A percentile compares a stretch with the other conserved stretches of the same genome.
Conservation (phyloP, 2,797 vertebrate species). For the Amphiprion clarkii region DNA sequence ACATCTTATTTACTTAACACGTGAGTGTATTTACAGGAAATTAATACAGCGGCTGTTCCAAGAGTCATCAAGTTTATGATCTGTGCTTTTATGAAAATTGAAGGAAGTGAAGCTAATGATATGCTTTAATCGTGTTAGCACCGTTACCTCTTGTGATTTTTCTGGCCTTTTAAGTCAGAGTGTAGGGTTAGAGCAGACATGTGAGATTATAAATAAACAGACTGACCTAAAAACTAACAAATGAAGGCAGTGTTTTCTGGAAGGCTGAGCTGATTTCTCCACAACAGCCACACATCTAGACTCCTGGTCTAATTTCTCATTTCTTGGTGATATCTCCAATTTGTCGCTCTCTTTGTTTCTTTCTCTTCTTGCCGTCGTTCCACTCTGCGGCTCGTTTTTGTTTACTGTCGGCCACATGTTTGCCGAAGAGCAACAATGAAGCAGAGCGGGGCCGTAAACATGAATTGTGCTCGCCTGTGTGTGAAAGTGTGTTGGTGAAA, state of each 20-base stretch:
- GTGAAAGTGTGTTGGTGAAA: conserved; percentile 55
- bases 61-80: conserved; percentile 2
- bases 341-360: conserved; percentile 47
- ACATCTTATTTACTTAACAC: not conserved
- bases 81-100: conserved; percentile 15
- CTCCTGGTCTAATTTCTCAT: conserved; percentile 16
- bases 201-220: conserved; percentile 60
- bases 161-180: conserved; percentile 6
- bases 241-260: conserved; percentile 33
- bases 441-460: conserved; percentile 51
- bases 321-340: conserved; percentile 14
- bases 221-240: conserved; percentile 41
- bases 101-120: conserved; percentile 22
- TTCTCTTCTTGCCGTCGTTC: not conserved
- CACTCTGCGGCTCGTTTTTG: conserved; percentile 15
- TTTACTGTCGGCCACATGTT: conserved; percentile 51
- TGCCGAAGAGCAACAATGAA: conserved; percentile 27
- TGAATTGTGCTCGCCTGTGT: conserved; percentile 47
- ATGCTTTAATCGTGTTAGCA: conserved; percentile 38
- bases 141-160: conserved; percentile 45
- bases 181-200: conserved; percentile 30
- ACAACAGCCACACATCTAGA: conserved; percentile 9
- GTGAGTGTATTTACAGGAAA: conserved; percentile 20
- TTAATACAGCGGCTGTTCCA: not conserved
- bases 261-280: not conserved